These are phyloP conservation scores for Rutilus rutilus DNA, from an alignment of 2,113 vertebrate species.

Conservation along the genomic window DNA sequence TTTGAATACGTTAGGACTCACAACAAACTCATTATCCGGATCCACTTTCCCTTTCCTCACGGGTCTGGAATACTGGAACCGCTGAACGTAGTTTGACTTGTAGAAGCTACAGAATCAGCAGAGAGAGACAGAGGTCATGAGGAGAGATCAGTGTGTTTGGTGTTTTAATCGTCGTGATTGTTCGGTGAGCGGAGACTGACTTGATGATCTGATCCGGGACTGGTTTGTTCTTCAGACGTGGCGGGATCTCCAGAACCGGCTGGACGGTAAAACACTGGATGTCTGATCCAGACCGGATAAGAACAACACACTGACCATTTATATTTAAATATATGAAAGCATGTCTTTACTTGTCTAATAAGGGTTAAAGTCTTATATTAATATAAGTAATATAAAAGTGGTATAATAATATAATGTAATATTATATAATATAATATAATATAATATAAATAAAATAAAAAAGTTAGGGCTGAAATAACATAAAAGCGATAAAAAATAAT, in stretches of 20 bases:
- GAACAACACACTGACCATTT: conserved; percentile 56
- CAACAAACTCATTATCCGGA: conserved; percentile 96
- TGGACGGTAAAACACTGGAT: conserved; percentile 98
- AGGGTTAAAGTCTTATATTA: too few relatives aligned
- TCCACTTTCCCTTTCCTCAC: conserved; percentile 91
- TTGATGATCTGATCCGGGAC: conserved; percentile 98
- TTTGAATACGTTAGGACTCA: conserved; percentile 72
- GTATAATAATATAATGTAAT: too few relatives aligned
- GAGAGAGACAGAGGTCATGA: neutral
- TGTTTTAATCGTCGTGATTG: too few relatives aligned
- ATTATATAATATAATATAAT: too few relatives aligned
- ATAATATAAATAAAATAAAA: too few relatives aligned
- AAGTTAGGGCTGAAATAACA: too few relatives aligned
- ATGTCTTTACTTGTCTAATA: too few relatives aligned
- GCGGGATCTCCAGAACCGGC: conserved; percentile 93
- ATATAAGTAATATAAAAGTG: too few relatives aligned
- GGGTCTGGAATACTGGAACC: conserved; percentile 94
- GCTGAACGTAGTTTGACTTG: conserved; percentile 95
- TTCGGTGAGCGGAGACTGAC: conserved; percentile 71
- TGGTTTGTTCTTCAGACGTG: conserved; percentile 91
- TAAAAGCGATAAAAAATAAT: too few relatives aligned
- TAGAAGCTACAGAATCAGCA: conserved; percentile 83
- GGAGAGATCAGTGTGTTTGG: neutral
- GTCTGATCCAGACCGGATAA: conserved; percentile 82
- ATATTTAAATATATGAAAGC: neutral